Base-by-base conservation (phyloP, 2,888 invertebrate genomes). In the Calephelis perditalis region DNA sequence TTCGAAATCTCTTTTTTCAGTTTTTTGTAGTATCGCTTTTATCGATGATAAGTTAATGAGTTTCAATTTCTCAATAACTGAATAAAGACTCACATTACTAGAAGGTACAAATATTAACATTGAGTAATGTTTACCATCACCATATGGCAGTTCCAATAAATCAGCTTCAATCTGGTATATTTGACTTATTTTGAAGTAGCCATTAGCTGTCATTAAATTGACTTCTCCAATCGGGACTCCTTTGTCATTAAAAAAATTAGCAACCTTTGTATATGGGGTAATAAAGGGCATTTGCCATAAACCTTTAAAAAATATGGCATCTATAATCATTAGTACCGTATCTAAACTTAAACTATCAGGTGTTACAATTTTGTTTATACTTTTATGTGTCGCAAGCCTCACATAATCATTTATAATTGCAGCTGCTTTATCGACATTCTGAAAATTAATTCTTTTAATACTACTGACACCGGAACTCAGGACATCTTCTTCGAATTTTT, bases 51-150 rank as follows among this genome's bases (percentile, higher is more conserved):
- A 73, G 62, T 91, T 90, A 10, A 91, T 71, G 0, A 66, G 71
- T 10, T 82, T 79, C 11, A 95, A 71, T 11, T 82, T 82, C 0
- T 89, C 78, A 1, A 94, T 74, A 1, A 94, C 86, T 5, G 76
- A 77, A 3, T 75, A 71, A 5, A 92, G 62, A 1, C 81, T 72
- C 12, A 83, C 79, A 36, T 86, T 86, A 43, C 78, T 74, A 58
- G 85, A 75, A 0, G 95, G 95, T 40, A 95, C 71, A 63, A 94
- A 80, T 3, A 94, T 70, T 7, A 94, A 77, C 94, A 95, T 94
- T 0, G 93, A 92, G 62, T 92, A 91, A 60, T 91, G 86, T 11
- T 71, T 71, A 1, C 71, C 73, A 0, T 75, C 66, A 0, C 81
- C 84, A 46, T 86, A 90, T 0, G 86, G 86, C 6, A 90, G 62